These are phyloP conservation scores for Camelus dromedarius DNA, from an alignment of 2,113 vertebrate species.

Conservation along the genomic window DNA sequence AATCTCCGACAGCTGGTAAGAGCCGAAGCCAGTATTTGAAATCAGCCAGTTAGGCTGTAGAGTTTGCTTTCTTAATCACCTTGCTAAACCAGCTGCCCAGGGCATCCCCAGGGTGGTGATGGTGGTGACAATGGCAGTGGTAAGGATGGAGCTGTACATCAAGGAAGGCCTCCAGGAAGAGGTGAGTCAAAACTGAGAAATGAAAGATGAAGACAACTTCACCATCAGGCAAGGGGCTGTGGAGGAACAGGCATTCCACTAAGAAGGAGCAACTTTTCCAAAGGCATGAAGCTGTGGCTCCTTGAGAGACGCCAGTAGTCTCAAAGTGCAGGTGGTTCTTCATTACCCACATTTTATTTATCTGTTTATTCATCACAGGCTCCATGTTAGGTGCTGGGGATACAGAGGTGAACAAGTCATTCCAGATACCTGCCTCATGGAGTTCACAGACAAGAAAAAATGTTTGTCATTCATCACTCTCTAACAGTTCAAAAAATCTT, in stretches of 20 bases:
- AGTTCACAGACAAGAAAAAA: background rate
- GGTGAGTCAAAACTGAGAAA: background rate
- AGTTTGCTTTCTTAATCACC: background rate
- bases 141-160: background rate
- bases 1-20: background rate
- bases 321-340: background rate
- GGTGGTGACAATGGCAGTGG: fast-evolving
- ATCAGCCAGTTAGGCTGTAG: background rate
- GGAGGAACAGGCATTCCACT: background rate
- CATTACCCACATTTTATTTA: background rate
- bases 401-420: background rate
- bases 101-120: background rate
- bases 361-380: background rate
- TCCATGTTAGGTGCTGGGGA: background rate
- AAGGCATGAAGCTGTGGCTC: background rate
- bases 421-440: background rate
- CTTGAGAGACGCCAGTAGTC: background rate
- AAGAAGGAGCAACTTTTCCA: background rate
- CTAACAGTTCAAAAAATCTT: background rate
- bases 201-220: background rate
- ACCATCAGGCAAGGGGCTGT: background rate
- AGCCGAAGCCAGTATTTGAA: background rate
- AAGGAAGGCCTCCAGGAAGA: background rate
- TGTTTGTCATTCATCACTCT: background rate
- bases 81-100: background rate